Evolutionary conservation across 2,797 vertebrate species (phyloP).

Genomic region (Hylomyscus alleni): DNA sequence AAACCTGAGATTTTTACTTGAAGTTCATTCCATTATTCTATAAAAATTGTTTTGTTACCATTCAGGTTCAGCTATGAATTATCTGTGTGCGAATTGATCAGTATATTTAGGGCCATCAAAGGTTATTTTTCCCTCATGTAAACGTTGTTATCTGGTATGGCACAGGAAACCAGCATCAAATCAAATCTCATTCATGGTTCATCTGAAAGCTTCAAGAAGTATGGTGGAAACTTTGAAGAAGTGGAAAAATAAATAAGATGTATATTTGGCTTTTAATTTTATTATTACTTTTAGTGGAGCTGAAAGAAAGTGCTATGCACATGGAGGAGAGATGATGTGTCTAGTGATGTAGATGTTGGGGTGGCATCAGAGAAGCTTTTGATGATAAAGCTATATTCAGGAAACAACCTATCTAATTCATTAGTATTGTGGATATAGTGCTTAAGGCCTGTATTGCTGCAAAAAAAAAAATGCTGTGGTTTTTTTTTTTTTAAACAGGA

Average conservation of each 20-base stretch:
- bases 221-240: not conserved
- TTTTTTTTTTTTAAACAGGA: not conserved
- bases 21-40: not conserved
- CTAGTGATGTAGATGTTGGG: not conserved
- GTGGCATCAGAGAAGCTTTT: not conserved
- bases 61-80: not conserved
- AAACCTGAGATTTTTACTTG: not conserved
- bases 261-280: not conserved
- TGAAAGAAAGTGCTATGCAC: not conserved
- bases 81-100: not conserved
- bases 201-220: not conserved
- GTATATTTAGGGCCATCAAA: not conserved
- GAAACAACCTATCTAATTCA: not conserved
- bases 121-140: not conserved
- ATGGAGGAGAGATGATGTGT: not conserved
- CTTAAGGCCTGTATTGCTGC: not conserved
- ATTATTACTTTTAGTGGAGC: not conserved
- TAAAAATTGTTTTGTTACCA: not conserved
- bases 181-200: not conserved
- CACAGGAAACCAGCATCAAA: not conserved
- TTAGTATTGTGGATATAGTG: not conserved
- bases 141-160: constrained; percentile 10
- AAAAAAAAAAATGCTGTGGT: not conserved
- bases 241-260: not conserved
- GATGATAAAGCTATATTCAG: not conserved